Base-by-base conservation (phyloP, 2,113 vertebrate genomes). In the Perognathus longimembris region DNA sequence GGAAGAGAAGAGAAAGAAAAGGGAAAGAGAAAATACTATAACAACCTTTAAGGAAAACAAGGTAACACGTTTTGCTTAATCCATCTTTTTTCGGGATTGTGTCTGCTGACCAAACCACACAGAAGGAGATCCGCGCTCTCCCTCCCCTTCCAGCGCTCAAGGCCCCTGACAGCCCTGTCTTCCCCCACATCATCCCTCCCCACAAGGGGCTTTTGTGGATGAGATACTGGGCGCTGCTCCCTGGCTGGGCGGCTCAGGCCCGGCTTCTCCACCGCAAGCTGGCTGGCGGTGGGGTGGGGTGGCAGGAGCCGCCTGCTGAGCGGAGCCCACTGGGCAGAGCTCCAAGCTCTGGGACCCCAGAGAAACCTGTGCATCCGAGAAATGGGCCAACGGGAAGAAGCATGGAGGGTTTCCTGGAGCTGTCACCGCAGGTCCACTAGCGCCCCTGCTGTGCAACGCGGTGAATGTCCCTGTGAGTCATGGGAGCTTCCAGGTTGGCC, bases 241-340 rank as follows among this genome's bases (percentile, higher is more conserved):
- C 3, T n/a, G 3, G 18, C 3, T 18, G 4, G 50, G 50, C 45
- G 11, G 45, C 6, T 22, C 45, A 14, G 12, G 28, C n/a, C 26
- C 32, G 3, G 3, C 24, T 66, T 38, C 59, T 34, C 30, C 40
- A 34, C 2, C 67, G 36, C n/a, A 7, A n/a, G 40, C 14, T 3
- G 8, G 12, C 18, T 26, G 26, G 54, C 1, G 4, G 18, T 24
- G 11, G 4, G 4, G 2, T 6, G 11, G 73, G n/a, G 38, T 32
- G 1, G 1, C 0, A 6, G 21, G 20, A 22, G 24, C 0, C 4
- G 42, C 66, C 30, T 18, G 45, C 77, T 30, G 24, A 34, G 11
- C 9, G 8, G 2, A 17, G 18, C 26, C 26, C 6, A 2, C 24
- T 24, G 59, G 20, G 59, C 82, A 3, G 18, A 0, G 1, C 30